Evolutionary conservation across 1,140 invertebrate species (phyloP), one percentile per base, ranked within the genome.

Genomic region (Macrobrachium rosenbergii): DNA sequence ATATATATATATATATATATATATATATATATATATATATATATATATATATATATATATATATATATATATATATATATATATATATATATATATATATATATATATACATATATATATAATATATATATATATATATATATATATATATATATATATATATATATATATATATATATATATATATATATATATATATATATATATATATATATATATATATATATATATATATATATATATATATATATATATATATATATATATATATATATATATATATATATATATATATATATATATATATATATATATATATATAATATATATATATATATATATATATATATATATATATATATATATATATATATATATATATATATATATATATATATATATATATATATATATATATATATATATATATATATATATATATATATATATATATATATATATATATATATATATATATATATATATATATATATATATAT

Each of bases 361-460:
- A 69, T 69, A 69, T 69, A 69, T 69, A 69, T 69, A 69, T 69
- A 69, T 69, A 69, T 69, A 69, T 69, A 69, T 69, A 69, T 69
- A 69, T 69, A 69, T 69, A 69, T 69, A 69, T 21, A 69, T 69
- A 69, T 69, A 69, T 69, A 69, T 69, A 23, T 69, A 23, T 69
- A 6, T 21, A 23, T 69, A 23, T 69, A 23, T 69, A 6, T 69
- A 23, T 69, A 23, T 69, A 23, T 69, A 14, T 69, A 23, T 69
- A 23, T 69, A 6, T 69, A 6, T 69, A 6, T 52, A 8, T 52
- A 0, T 52, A 8, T 52, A 52, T 52, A 8, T 52, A 52, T 52
- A 8, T 52, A 52, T 52, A 8, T 52, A 52, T 52, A 52, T 52
- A 52, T 52, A 52, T 52, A 52, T 52, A 52, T 52, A 52, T 52